Evolutionary conservation across 2,888 invertebrate genomes (phyloP).

Genomic region (Nephrocerus scutellatus): DNA sequence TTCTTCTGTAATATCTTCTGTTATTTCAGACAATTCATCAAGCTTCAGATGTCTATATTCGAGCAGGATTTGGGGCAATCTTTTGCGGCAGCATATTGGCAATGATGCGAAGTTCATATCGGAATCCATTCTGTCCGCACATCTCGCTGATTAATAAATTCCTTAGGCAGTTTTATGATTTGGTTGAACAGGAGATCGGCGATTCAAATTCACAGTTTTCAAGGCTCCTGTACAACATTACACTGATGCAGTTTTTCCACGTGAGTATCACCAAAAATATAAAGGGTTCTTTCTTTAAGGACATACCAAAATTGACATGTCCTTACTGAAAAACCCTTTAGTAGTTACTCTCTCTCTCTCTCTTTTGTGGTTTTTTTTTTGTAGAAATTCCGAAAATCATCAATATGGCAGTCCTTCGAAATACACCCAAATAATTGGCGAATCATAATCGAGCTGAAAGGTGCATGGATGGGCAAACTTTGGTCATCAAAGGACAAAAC

Average conservation of each 20-base stretch:
- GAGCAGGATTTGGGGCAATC: slow-evolving; percentile 28
- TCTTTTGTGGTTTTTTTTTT: too few species aligned
- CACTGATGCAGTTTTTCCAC: slow-evolving; percentile 32
- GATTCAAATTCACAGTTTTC: slow-evolving; percentile 22
- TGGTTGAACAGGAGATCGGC: slow-evolving; percentile 24
- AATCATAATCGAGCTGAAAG: slow-evolving; percentile 28
- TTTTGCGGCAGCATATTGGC: slow-evolving; percentile 32
- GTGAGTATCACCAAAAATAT: slow-evolving; percentile 17
- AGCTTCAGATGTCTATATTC: slow-evolving; percentile 30
- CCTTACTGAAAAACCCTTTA: not conserved
- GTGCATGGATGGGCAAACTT: slow-evolving; percentile 29
- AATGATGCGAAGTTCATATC: slow-evolving; percentile 25
- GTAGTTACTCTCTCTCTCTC: not conserved
- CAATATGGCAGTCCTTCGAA: slow-evolving; percentile 19
- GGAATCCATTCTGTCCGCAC: slow-evolving; percentile 23
- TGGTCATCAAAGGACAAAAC: slow-evolving; percentile 24
- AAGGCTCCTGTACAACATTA: slow-evolving; percentile 31
- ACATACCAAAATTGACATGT: not conserved
- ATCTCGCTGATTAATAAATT: slow-evolving; percentile 27
- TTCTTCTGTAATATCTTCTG: not conserved
- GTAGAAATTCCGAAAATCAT: slow-evolving; percentile 31
- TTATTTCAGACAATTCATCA: slow-evolving; percentile 26
- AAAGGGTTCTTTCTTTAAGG: not conserved
- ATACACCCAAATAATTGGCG: slow-evolving; percentile 26
- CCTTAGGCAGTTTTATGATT: slow-evolving; percentile 31